phyloP scores from a whole-genome alignment of 2,113 vertebrate genomes.

The Mastomys natalensis region DNA sequence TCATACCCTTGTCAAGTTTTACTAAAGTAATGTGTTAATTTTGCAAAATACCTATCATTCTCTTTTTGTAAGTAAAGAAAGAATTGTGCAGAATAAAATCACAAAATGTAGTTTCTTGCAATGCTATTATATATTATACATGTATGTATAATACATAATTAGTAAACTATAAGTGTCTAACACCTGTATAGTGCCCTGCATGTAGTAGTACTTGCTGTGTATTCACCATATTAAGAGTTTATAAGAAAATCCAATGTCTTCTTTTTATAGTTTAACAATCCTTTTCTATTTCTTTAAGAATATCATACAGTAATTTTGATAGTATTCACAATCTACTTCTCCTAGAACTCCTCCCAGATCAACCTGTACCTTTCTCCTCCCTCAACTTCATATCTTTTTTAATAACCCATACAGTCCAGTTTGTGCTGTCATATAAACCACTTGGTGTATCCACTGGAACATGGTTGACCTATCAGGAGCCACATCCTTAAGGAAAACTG shows the following conservation, averaged over 20 bases:
- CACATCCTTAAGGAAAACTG: not conserved
- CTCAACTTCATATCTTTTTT: not conserved
- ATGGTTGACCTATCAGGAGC: not conserved
- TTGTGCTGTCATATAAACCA: not conserved
- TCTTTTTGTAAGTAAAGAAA: constrained; percentile 32
- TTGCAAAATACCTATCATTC: constrained; percentile 40
- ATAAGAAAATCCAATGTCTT: not conserved
- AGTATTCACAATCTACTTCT: not conserved
- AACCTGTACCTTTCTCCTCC: not conserved
- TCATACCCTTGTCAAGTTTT: constrained; percentile 45
- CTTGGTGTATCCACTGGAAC: not conserved
- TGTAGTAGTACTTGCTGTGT: not conserved
- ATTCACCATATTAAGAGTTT: not conserved
- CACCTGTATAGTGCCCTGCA: not conserved
- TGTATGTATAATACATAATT: not conserved
- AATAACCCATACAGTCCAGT: not conserved
- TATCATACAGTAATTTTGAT: not conserved
- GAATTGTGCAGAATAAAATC: not conserved
- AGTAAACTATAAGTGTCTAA: not conserved
- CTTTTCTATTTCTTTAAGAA: not conserved
- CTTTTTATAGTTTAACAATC: not conserved
- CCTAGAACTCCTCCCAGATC: not conserved
- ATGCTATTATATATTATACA: not conserved
- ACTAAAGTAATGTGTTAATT: constrained; percentile 21
- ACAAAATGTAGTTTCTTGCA: not conserved